Base-by-base conservation (phyloP, 1,140 invertebrate genomes). In the Dreissena polymorpha region DNA sequence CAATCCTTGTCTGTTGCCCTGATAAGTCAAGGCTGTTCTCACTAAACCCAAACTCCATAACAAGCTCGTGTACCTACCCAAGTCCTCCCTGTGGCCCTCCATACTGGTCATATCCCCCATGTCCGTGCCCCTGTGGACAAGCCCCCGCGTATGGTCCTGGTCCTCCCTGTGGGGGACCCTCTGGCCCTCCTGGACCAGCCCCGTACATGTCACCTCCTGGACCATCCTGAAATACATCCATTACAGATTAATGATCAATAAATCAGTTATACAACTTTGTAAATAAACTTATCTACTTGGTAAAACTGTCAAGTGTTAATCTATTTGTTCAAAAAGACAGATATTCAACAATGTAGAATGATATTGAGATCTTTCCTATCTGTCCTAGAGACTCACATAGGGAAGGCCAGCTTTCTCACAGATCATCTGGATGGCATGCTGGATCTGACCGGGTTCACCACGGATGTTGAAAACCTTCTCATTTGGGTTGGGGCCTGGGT, bases 381-480 rank as follows among this genome's bases (percentile, higher is more conserved):
- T n/a, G n/a, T n/a, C n/a, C n/a, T n/a, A n/a, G 16, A 75, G 39
- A 87, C 89, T 87, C 84, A 91, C 90, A 73, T 87, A 82, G 27
- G 86, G 88, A 29, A 90, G 78, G 25, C 91, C 90, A 21, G 90
- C 89, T 83, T 93, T 92, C 63, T 92, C 91, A 84, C 86, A 87
- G 63, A 93, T 93, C 57, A 92, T 78, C 68, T 88, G 86, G 65
- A 99, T 95, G 18, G 98, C 99, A 83, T 97, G 95, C 86, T 99
- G 98, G 21, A 99, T 98, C 90, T 98, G 97, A 73, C 99, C 97
- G 0, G 96, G 96, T 76, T 96, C 96, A 27, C 99, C 99, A 71
- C 97, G 91, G 63, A 95, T 92, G 53, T 87, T 91, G 72, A 94
- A 94, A 23, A 91, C 83, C 86, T 93, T 93, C 74, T 93, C 91